Evolutionary conservation across 2,888 invertebrate genomes (phyloP).

Genomic region (Diachrysia chrysitis): DNA sequence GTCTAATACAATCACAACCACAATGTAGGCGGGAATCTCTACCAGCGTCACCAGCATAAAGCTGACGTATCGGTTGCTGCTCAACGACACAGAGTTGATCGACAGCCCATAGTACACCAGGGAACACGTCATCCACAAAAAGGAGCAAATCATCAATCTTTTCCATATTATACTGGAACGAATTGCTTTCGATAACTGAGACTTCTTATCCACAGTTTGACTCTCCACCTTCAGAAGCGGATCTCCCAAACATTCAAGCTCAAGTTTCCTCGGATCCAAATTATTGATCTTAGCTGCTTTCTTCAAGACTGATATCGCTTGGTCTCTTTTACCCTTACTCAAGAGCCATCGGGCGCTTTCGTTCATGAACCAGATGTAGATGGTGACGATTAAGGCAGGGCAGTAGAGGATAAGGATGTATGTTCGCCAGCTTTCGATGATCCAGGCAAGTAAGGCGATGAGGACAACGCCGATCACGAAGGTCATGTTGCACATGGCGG

Average conservation of each 20-base stretch:
- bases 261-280: constrained; percentile 83
- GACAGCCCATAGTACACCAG: constrained; percentile 95
- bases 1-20: constrained; percentile 91
- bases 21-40: constrained; percentile 93
- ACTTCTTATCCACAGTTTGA: constrained; percentile 76
- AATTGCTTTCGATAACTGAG: constrained; percentile 85
- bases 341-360: constrained; percentile 94
- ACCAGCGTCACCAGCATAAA: constrained; percentile 91
- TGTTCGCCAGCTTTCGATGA: constrained; percentile 92
- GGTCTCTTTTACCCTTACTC: constrained; percentile 91
- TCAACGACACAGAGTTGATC: constrained; percentile 92
- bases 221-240: constrained; percentile 76
- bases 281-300: constrained; percentile 91
- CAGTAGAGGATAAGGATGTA: constrained; percentile 92
- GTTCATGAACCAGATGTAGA: constrained; percentile 93
- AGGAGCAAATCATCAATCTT: constrained; percentile 91
- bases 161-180: constrained; percentile 89
- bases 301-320: constrained; percentile 90
- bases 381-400: constrained; percentile 91
- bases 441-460: constrained; percentile 92
- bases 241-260: constrained; percentile 82
- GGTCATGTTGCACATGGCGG: constrained; percentile 92
- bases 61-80: constrained; percentile 93
- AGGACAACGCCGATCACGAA: constrained; percentile 93
- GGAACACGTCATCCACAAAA: constrained; percentile 94